A percentile compares a stretch with the other conserved stretches of the same genome.
These are phyloP conservation scores for Pocota personata DNA, from an alignment of 2,888 invertebrate species.

Conservation along the genomic window DNA sequence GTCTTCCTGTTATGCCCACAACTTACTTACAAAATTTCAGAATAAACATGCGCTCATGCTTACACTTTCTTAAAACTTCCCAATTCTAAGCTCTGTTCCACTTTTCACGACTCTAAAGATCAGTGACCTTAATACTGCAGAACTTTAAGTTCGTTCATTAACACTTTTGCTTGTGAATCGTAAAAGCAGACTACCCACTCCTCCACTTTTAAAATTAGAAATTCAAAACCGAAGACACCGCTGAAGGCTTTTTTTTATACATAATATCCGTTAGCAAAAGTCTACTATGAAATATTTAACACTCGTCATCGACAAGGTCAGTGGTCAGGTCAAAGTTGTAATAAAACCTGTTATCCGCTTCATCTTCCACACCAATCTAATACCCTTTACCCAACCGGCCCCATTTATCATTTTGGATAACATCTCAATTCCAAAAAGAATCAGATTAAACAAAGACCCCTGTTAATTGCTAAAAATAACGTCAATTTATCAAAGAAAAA, in stretches of 20 bases:
- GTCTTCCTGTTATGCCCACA: too few species aligned
- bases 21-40: too few species aligned
- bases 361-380: constrained; percentile 1
- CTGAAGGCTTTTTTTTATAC: not conserved
- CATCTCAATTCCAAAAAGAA: constrained; percentile 26
- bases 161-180: not conserved
- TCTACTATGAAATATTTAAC: not conserved
- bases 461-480: constrained; percentile 43
- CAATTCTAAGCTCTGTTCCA: too few species aligned
- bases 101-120: too few species aligned
- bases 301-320: not conserved
- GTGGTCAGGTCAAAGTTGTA: not conserved
- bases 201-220: constrained; percentile 2
- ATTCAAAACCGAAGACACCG: not conserved
- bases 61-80: too few species aligned
- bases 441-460: constrained; percentile 33
- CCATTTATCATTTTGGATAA: constrained; percentile 39
- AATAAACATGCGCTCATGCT: too few species aligned
- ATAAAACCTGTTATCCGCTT: not conserved
- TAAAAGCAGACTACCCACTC: not conserved
- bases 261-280: not conserved
- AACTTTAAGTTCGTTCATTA: not conserved
- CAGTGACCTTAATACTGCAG: not conserved
- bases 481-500: constrained; percentile 31
- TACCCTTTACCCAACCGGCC: constrained; percentile 4